Evolutionary conservation across 2,797 vertebrate genomes (phyloP).

Genomic region (Phyllotis vaccarum): DNA sequence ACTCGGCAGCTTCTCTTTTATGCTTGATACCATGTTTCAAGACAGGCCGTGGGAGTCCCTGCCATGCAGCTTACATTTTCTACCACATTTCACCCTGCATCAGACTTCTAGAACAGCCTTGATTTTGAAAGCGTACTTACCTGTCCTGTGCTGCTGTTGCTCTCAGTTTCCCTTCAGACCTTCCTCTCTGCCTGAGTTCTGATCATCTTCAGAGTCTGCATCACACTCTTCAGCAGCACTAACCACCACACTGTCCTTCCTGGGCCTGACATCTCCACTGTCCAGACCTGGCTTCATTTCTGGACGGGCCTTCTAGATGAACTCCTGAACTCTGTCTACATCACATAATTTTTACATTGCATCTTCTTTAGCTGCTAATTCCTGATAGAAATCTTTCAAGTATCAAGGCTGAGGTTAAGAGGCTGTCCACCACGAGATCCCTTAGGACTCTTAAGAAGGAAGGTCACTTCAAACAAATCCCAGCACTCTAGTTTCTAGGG

Average conservation of each 20-base stretch:
- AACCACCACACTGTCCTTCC: fast-evolving
- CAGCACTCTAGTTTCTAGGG: neutral
- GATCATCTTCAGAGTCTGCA: neutral
- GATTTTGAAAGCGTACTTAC: neutral
- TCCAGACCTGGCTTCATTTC: neutral
- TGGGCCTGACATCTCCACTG: neutral
- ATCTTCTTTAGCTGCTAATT: constrained; percentile 15
- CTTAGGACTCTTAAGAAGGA: neutral
- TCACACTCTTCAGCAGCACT: neutral
- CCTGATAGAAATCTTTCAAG: constrained; percentile 36
- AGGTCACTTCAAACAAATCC: constrained; percentile 34
- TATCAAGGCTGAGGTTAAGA: constrained; percentile 17
- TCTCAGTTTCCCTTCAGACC: neutral
- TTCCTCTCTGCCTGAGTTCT: neutral
- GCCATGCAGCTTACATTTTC: neutral
- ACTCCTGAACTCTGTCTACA: neutral
- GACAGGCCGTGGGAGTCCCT: neutral
- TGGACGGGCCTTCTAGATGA: neutral
- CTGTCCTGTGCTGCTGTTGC: neutral
- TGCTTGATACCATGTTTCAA: neutral
- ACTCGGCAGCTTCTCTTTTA: neutral
- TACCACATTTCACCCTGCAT: neutral
- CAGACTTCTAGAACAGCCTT: neutral
- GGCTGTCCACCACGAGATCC: neutral
- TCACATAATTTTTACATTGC: neutral